A percentile compares a stretch with the other conserved stretches of the same genome.
Conservation (phyloP, 2,113 vertebrate genomes). For the Eolophus roseicapilla region DNA sequence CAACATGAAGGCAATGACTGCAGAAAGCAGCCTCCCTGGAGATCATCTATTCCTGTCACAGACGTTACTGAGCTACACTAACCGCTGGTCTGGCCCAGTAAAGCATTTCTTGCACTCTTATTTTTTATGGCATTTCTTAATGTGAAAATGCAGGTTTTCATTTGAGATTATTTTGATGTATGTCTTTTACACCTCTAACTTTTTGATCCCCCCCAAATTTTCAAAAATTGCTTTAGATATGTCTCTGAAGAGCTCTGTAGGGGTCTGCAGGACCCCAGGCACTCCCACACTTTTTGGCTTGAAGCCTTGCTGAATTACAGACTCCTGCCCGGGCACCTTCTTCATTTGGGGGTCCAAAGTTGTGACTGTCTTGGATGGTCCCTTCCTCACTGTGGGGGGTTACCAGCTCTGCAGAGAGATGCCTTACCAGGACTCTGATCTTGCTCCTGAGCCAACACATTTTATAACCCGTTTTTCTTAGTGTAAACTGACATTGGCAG, state of each 20-base stretch:
- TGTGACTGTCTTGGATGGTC: not conserved
- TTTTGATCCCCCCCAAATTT: not conserved
- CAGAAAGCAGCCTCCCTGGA: not conserved
- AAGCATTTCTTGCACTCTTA: not conserved
- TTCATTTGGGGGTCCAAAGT: not conserved
- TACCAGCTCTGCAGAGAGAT: not conserved
- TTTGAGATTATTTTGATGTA: not conserved
- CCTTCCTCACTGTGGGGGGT: not conserved
- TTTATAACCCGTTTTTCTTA: not conserved
- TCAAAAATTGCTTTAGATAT: not conserved
- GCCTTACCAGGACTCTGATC: not conserved
- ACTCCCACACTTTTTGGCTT: not conserved
- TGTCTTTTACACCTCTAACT: not conserved
- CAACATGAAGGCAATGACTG: rapidly evolving
- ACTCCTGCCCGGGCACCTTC: not conserved
- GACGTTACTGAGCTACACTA: not conserved
- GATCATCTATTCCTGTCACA: not conserved
- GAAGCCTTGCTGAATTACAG: not conserved
- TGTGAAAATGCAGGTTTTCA: not conserved
- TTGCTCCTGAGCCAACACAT: slow-evolving; percentile 17
- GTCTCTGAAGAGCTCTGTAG: not conserved
- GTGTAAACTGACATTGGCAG: slow-evolving; percentile 57
- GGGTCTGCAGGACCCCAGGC: not conserved
- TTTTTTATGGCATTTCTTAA: not conserved
- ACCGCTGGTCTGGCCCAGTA: not conserved